phyloP scores from a whole-genome alignment of 2,888 invertebrate genomes.

The Agriopis leucophaearia region DNA sequence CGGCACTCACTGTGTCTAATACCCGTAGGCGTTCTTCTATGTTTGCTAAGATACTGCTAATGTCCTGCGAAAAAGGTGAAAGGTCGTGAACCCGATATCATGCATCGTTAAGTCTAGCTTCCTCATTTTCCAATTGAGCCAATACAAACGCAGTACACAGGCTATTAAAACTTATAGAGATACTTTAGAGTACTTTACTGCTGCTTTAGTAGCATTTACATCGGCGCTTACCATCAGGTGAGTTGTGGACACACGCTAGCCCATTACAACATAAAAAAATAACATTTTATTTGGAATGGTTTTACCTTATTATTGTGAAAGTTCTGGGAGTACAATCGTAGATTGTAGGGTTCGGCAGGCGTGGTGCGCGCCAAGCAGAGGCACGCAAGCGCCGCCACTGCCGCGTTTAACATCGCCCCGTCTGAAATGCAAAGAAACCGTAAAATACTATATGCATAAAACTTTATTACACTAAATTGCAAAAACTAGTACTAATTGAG shows the following conservation, averaged over 20 bases:
- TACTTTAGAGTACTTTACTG: background rate
- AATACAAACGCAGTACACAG: no score
- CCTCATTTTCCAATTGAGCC: background rate
- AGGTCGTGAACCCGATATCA: background rate
- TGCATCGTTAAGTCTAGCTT: background rate
- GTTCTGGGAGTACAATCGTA: slow-evolving; percentile 67
- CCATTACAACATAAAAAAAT: no score
- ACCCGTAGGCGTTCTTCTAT: slow-evolving; percentile 78
- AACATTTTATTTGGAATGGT: background rate
- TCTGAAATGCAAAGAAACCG: slow-evolving; percentile 57
- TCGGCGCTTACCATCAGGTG: no score
- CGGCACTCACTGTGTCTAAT: slow-evolving; percentile 74
- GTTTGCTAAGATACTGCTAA: slow-evolving; percentile 68
- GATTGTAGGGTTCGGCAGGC: slow-evolving; percentile 70
- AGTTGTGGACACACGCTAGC: no score
- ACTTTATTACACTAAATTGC: background rate
- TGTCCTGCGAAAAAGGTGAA: slow-evolving; percentile 66
- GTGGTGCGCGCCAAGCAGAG: slow-evolving; percentile 81
- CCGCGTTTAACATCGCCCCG: slow-evolving; percentile 82
- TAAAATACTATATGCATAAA: slow-evolving; percentile 5
- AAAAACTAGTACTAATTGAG: background rate
- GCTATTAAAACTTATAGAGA: no score
- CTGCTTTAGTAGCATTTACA: background rate
- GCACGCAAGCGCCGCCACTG: slow-evolving; percentile 80
- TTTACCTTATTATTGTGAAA: slow-evolving; percentile 70